Evolutionary conservation across 2,888 invertebrate genomes (phyloP), one percentile per base, ranked within the genome.

Genomic region (Notodonta ziczac): DNA sequence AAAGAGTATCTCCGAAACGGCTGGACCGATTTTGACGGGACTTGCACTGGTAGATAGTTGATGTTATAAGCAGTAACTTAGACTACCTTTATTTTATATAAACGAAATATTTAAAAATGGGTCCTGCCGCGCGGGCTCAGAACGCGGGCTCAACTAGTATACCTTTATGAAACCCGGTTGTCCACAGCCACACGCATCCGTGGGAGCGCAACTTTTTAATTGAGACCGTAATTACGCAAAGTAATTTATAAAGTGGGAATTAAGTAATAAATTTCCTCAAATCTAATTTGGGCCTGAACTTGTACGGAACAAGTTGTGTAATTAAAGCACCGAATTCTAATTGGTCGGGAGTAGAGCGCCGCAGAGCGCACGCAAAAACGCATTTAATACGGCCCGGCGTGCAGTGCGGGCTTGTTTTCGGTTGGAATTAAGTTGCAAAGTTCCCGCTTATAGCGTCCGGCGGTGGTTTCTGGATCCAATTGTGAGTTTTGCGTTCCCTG

Each of bases 281-380:
- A 79, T 77, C 77, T 74, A 75, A 77, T 80, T 76, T 67, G 54
- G 72, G 42, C 50, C 52, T 58, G 56, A 75, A 74, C 76, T 80
- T 77, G 76, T 75, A 73, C 73, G 72, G 24, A 74, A 74, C 73
- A 82, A 84, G 78, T 78, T 79, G 60, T 71, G 76, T 82, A 85
- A 84, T 86, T 84, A 84, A 82, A 81, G 80, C 80, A 77, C 72
- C 57, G 67, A 66, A 65, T 73, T 72, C 70, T 83, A 84, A 86
- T 85, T 86, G 83, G 79, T 80, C 74, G 72, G 81, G 83, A 79
- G 80, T 73, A 71, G 57, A 70, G 59, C 62, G 66, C 67, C 73
- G 63, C 73, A 63, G 72, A 69, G 71, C 63, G 70, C 59, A 69
- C 65, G 72, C 74, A 81, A 84, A 86, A 83, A 86, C 76, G 76